Conservation (phyloP, 2,888 invertebrate species). For the Lampropteryx suffumata region DNA sequence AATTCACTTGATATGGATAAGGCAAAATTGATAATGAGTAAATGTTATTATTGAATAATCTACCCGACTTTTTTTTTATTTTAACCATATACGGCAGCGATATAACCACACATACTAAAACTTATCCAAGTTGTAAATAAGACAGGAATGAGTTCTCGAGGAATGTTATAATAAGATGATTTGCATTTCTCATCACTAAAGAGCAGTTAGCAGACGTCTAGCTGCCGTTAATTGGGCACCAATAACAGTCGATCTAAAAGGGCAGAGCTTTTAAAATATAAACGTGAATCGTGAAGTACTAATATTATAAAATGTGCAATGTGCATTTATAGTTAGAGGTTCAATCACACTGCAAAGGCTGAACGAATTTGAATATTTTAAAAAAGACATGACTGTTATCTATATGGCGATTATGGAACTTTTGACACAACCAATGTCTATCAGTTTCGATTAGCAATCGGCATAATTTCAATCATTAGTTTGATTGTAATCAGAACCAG, state of each 20-base stretch:
- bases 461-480: too few relatives aligned
- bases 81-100: conserved; percentile 34
- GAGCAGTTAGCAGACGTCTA: conserved; percentile 10
- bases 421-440: too few relatives aligned
- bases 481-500: too few relatives aligned
- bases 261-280: not conserved
- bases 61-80: conserved; percentile 36
- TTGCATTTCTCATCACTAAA: conserved; percentile 40
- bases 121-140: conserved; percentile 33
- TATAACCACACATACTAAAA: conserved; percentile 35
- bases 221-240: conserved; percentile 8
- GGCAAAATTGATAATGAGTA: conserved; percentile 38
- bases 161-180: conserved; percentile 40
- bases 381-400: too few relatives aligned
- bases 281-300: not conserved
- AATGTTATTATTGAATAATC: conserved; percentile 30
- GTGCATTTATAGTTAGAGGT: too few relatives aligned
- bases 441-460: too few relatives aligned
- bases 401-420: too few relatives aligned
- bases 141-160: conserved; percentile 29
- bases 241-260: conserved; percentile 11
- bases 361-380: too few relatives aligned
- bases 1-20: conserved; percentile 32
- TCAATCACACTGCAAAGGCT: too few relatives aligned
- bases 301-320: too few relatives aligned